Conservation (phyloP, 1,140 invertebrate genomes). For the Leptinotarsa undecemlineata region DNA sequence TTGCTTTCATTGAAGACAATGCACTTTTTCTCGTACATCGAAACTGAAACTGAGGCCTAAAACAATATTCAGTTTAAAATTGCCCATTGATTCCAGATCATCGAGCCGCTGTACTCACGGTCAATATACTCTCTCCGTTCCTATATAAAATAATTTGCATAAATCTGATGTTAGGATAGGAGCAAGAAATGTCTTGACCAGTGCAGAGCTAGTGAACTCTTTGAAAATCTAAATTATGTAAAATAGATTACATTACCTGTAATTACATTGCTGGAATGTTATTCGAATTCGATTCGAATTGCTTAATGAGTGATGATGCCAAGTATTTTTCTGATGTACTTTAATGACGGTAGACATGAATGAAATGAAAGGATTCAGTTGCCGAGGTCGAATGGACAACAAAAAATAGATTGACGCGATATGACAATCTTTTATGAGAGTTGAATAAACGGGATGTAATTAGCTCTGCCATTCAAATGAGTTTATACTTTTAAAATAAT, state of each 20-base stretch:
- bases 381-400: not conserved
- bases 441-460: no score
- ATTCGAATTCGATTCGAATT: not conserved
- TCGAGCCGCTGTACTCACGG: not conserved
- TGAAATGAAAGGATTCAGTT: not conserved
- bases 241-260: not conserved
- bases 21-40: no score
- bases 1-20: no score
- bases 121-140: constrained; percentile 2
- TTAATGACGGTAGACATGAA: not conserved
- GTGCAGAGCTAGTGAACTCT: not conserved
- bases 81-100: no score
- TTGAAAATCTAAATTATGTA: not conserved
- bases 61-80: no score
- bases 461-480: no score
- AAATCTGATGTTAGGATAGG: not conserved
- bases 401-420: no score
- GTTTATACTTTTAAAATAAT: no score
- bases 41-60: no score
- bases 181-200: not conserved
- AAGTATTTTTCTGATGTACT: not conserved
- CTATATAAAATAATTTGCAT: not conserved
- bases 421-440: no score
- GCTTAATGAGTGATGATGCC: not conserved
- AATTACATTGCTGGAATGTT: not conserved